Base-by-base conservation (phyloP, 2,888 invertebrate species). In the Apodemia zela region DNA sequence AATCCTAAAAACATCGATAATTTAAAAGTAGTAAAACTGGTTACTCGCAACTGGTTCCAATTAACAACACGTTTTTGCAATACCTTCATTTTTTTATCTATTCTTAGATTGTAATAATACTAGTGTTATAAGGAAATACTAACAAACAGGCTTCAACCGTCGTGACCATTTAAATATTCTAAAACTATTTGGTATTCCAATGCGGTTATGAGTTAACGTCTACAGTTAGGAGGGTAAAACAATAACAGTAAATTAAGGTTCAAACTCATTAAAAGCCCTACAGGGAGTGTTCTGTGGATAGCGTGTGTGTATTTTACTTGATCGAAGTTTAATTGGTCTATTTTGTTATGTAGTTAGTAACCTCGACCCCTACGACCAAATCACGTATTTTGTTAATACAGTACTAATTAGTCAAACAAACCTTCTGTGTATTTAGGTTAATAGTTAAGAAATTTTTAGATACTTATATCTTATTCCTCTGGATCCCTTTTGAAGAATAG, bases 211-310 rank as follows among this genome's bases (percentile, higher is more conserved):
- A 51, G 21, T 77, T 76, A 70, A 29, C 29, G 29, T 5, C 29
- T 29, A 29, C 29, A 29, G 29, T 29, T 29, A 29, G 77, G 74
- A 71, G 84, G 82, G 80, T 83, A 77, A 82, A 88, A 88, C 87
- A 87, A 89, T 89, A 88, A 85, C 85, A 80, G 85, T 87, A 87
- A 88, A 88, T 87, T 87, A 84, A 84, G 71, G 82, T 82, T 73
- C 75, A 85, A 89, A 87, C 87, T 89, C 87, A 87, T 89, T 89
- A 87, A 85, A 86, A 84, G 76, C 80, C 71, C 71, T 67, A 69
- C 72, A 72, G 73, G 72, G 74, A 71, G 72, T 74, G 72, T 73
- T 71, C 69, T 25, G 51, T 21, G 25, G 51, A 54, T 54, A 54
- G 21, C 51, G 69, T 64, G 65, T 67, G 63, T 70, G 74, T 74